Conservation (phyloP, 2,888 invertebrate genomes). For the Torymus aiolomorphi region DNA sequence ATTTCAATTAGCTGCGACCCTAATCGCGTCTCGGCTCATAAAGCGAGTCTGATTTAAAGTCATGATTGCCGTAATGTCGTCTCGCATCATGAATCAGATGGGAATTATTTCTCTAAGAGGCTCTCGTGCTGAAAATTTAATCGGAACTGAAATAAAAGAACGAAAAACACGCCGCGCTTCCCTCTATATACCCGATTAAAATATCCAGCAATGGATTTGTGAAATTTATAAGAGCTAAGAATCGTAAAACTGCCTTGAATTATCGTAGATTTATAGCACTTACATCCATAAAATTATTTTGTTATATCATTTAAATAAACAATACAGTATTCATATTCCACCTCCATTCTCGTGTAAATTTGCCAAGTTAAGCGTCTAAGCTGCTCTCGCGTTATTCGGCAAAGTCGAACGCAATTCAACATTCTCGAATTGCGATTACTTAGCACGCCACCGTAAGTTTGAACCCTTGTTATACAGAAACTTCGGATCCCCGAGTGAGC, state of each 20-base stretch:
- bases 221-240: neutral
- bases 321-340: too few relatives aligned
- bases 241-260: too few relatives aligned
- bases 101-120: conserved; percentile 44
- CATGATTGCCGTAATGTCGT: conserved; percentile 56
- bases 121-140: conserved; percentile 59
- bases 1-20: conserved; percentile 70
- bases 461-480: too few relatives aligned
- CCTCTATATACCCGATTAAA: conserved; percentile 24
- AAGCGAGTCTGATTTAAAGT: conserved; percentile 64
- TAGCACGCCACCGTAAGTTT: too few relatives aligned
- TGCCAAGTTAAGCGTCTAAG: neutral
- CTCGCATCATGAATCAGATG: conserved; percentile 57
- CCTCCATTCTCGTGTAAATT: too few relatives aligned
- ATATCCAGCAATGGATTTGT: conserved; percentile 26
- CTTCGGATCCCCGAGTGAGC: too few relatives aligned
- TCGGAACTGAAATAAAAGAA: conserved; percentile 39
- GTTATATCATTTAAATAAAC: too few relatives aligned
- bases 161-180: neutral
- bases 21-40: conserved; percentile 71
- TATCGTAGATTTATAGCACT: too few relatives aligned
- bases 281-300: too few relatives aligned
- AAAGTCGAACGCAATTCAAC: neutral
- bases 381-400: neutral
- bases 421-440: too few relatives aligned